Conservation (phyloP, 2,888 invertebrate species). For the Parnassius smintheus region DNA sequence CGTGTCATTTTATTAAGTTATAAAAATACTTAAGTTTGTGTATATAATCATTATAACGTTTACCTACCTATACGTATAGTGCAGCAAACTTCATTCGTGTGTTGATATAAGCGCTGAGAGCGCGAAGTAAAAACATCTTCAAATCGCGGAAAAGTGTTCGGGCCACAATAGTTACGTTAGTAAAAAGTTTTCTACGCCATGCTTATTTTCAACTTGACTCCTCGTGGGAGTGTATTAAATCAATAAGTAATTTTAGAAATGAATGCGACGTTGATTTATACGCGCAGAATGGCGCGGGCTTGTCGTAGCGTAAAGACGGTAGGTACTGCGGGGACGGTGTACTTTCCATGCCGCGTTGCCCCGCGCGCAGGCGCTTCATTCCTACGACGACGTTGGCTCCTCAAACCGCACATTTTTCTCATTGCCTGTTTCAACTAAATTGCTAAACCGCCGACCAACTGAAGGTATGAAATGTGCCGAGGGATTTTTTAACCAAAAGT, state of each 20-base stretch:
- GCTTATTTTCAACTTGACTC: conserved; percentile 29
- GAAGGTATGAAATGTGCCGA: conserved; percentile 59
- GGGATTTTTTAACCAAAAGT: conserved; percentile 59
- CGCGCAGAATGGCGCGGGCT: conserved; percentile 43
- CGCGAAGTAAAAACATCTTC: conserved; percentile 42
- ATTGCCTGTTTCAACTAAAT: conserved; percentile 67
- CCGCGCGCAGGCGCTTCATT: conserved; percentile 50
- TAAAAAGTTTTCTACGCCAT: conserved; percentile 38
- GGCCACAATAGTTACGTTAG: conserved; percentile 37
- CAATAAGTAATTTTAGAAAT: conserved; percentile 66
- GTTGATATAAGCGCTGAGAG: conserved; percentile 2
- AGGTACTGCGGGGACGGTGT: conserved; percentile 55
- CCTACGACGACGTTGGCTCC: conserved; percentile 34
- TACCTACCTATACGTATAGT: conserved; percentile 24
- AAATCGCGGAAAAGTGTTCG: conserved; percentile 23
- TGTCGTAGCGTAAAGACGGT: conserved; percentile 44
- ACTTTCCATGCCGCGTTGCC: conserved; percentile 38
- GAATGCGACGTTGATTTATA: conserved; percentile 37
- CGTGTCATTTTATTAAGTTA: too few species aligned
- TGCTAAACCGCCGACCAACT: conserved; percentile 67
- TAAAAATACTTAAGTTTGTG: too few species aligned
- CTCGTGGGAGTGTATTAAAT: conserved; percentile 58
- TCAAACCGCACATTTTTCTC: conserved; percentile 66
- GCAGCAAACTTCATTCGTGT: conserved; percentile 24
- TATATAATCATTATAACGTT: too few species aligned